phyloP scores from a whole-genome alignment of 2,888 invertebrate genomes.

The Tipula unca region DNA sequence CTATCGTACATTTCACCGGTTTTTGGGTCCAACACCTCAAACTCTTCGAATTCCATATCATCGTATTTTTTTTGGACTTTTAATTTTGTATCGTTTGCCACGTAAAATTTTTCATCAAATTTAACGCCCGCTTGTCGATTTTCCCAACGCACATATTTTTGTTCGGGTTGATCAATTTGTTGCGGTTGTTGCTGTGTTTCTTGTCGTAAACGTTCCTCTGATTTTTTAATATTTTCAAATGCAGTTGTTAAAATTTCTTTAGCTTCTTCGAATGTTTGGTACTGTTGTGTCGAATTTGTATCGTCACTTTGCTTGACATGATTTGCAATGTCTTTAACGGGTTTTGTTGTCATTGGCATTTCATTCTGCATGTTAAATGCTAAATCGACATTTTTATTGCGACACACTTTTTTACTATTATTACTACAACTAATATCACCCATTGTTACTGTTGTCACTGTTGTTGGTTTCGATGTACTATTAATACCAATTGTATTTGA shows the following conservation, averaged over 20 bases:
- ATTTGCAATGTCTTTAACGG: neutral
- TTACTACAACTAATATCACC: neutral
- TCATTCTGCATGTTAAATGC: constrained; percentile 34
- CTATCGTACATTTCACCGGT: constrained; percentile 46
- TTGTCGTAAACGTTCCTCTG: neutral
- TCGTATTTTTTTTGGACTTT: constrained; percentile 58
- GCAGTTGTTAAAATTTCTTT: constrained; percentile 15
- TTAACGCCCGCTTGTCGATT: constrained; percentile 25
- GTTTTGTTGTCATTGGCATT: neutral
- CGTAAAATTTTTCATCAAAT: constrained; percentile 52
- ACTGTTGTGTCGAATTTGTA: neutral
- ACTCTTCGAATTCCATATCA: constrained; percentile 80
- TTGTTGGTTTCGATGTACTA: constrained; percentile 14
- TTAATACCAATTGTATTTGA: constrained; percentile 23
- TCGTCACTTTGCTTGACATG: constrained; percentile 18
- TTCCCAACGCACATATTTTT: constrained; percentile 21
- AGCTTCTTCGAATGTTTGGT: constrained; percentile 16
- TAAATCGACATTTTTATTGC: constrained; percentile 43
- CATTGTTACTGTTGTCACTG: constrained; percentile 20
- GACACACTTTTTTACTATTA: constrained; percentile 33
- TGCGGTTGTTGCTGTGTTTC: neutral
- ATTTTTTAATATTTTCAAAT: neutral
- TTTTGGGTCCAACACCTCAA: constrained; percentile 55
- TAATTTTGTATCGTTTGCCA: constrained; percentile 53
- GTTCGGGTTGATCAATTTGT: constrained; percentile 16